Evolutionary conservation across 2,797 vertebrate species (phyloP), one percentile per base, ranked within the genome.

Genomic region (Hafferia zeledoni): DNA sequence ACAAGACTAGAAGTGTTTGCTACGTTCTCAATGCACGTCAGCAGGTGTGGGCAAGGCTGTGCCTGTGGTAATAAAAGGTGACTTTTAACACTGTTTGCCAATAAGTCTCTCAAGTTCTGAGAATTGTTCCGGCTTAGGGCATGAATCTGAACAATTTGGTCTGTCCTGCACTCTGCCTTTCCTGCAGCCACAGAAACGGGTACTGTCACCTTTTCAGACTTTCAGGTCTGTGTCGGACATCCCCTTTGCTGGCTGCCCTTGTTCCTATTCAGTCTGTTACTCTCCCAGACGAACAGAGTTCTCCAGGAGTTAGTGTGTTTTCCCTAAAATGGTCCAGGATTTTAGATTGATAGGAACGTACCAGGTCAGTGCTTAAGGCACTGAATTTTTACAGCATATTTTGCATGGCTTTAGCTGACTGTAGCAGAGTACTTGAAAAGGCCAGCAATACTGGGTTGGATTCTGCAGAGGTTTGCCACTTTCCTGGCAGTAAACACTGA

Each of bases 1-100:
- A 60, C 0, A 0, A 53, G 47, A 50, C 14, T 28, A 23, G 56
- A 70, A 31, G 16, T 35, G 5, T 3, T 81, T 17, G 7, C 15
- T 22, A 15, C 0, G 0, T 41, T 59, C 43, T 49, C 22, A 11
- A 8, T 12, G 28, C 23, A 22, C 10, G n/a, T 52, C 22, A 84
- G 10, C 33, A 44, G 16, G 11, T 0, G 0, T 43, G 41, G 75
- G 30, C 39, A 41, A 43, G 30, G 19, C 28, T 31, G 28, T 15
- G 13, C 30, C 3, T 3, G 8, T 53, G n/a, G 18, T 18, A 41
- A 27, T 6, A 72, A 65, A 79, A 87, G 3, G 7, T 79, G 23
- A 2, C 10, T 67, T 68, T 12, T 37, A 30, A 41, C 16, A 35
- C 5, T 65, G 28, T 41, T 71, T 79, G 6, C 2, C 43, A 43